These are phyloP conservation scores for Tretioscincus oriximinensis DNA, from an alignment of 2,113 vertebrate species.

Conservation along the genomic window DNA sequence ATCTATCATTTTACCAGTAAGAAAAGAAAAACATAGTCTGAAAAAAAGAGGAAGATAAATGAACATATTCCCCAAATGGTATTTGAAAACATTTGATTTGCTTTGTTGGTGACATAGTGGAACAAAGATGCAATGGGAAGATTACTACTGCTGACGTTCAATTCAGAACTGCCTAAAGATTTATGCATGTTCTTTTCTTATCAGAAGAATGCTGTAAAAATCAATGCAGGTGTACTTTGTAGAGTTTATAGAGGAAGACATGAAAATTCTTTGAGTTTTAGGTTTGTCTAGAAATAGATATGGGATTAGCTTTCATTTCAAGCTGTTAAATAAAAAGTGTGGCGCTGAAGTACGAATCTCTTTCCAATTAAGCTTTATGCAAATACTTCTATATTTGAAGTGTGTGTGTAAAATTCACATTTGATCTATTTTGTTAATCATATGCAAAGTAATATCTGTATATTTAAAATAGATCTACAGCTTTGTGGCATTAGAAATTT, in stretches of 20 bases:
- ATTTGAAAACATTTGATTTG: constrained; percentile 55
- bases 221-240: constrained; percentile 24
- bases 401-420: background rate
- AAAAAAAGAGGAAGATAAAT: constrained; percentile 41
- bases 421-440: constrained; percentile 42
- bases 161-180: constrained; percentile 50
- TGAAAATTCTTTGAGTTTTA: background rate
- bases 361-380: constrained; percentile 48
- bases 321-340: constrained; percentile 35
- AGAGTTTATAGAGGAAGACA: constrained; percentile 18
- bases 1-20: constrained; percentile 40
- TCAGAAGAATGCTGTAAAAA: constrained; percentile 41
- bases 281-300: constrained; percentile 39
- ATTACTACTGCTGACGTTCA: constrained; percentile 49
- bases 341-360: constrained; percentile 31
- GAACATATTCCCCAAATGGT: constrained; percentile 29
- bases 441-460: constrained; percentile 50
- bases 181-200: constrained; percentile 45
- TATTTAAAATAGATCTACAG: constrained; percentile 52
- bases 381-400: constrained; percentile 45
- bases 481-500: constrained; percentile 51
- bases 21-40: background rate
- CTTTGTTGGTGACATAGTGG: constrained; percentile 41
- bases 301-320: constrained; percentile 38
- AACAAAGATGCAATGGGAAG: constrained; percentile 44